Conservation (phyloP, 2,888 invertebrate genomes). For the Catocala fraxini region DNA sequence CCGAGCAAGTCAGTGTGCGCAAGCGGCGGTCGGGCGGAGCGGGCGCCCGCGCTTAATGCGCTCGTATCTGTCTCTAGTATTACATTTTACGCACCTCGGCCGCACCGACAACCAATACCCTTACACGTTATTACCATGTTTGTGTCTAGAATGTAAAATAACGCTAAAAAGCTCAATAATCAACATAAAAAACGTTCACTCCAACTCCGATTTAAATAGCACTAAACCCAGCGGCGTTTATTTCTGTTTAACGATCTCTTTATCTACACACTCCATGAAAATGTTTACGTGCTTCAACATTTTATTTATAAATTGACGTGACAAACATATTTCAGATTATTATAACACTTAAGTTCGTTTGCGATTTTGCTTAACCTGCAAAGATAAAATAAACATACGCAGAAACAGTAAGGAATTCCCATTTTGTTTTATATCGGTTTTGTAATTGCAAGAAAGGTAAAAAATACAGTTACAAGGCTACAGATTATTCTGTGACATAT, state of each 20-base stretch:
- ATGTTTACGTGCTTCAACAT: background rate
- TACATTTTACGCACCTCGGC: slow-evolving; percentile 63
- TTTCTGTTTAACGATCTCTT: slow-evolving; percentile 27
- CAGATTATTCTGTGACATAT: slow-evolving; percentile 21
- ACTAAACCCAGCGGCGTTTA: slow-evolving; percentile 21
- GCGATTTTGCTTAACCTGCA: too few species aligned
- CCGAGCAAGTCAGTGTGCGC: slow-evolving; percentile 4
- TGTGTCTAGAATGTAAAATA: slow-evolving; percentile 42
- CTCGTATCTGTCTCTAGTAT: slow-evolving; percentile 59
- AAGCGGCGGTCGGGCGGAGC: background rate
- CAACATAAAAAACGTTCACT: slow-evolving; percentile 24
- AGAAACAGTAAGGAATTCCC: too few species aligned
- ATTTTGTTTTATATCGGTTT: too few species aligned
- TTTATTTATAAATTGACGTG: too few species aligned
- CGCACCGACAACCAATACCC: slow-evolving; percentile 51
- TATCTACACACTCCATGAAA: slow-evolving; percentile 13
- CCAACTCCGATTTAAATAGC: slow-evolving; percentile 29
- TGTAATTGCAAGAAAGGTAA: background rate
- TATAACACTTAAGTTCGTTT: too few species aligned
- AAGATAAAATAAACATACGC: too few species aligned
- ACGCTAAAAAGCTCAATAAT: slow-evolving; percentile 40
- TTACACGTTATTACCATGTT: slow-evolving; percentile 41
- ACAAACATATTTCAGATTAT: too few species aligned
- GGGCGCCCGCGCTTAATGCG: slow-evolving; percentile 39
- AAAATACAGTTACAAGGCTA: slow-evolving; percentile 15